Evolutionary conservation across 2,113 vertebrate genomes (phyloP).

Genomic region (Poecile atricapillus): DNA sequence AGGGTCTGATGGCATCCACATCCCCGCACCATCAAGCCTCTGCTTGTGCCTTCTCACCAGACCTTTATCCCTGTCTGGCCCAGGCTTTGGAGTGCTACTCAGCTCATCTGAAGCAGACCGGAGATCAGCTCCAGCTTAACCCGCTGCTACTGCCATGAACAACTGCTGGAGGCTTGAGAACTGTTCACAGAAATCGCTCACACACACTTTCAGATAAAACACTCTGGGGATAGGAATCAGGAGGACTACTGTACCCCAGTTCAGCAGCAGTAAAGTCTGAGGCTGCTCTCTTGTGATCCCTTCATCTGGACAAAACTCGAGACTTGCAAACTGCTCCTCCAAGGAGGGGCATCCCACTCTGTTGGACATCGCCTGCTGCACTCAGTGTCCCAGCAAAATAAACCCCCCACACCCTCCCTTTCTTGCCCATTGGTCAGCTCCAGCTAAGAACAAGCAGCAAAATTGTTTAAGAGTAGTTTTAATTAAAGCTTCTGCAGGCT

Average conservation of each 20-base stretch:
- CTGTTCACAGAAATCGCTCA: fast-evolving
- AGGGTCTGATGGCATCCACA: fast-evolving
- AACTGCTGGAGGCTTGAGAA: background rate
- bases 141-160: background rate
- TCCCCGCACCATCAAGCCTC: fast-evolving
- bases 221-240: fast-evolving
- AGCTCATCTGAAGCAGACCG: fast-evolving
- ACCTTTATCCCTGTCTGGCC: fast-evolving
- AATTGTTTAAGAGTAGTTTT: background rate
- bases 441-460: background rate
- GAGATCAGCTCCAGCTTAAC: background rate
- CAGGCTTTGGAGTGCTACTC: fast-evolving
- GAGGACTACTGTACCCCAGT: background rate
- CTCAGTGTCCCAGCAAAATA: fast-evolving
- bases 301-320: fast-evolving
- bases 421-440: background rate
- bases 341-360: too few species aligned
- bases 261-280: background rate
- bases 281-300: background rate
- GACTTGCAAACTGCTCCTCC: too few species aligned
- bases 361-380: background rate
- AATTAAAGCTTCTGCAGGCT: background rate
- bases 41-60: too few species aligned
- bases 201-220: fast-evolving
- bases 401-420: fast-evolving